Conservation (phyloP, 2,797 vertebrate species). For the Paguma larvata region DNA sequence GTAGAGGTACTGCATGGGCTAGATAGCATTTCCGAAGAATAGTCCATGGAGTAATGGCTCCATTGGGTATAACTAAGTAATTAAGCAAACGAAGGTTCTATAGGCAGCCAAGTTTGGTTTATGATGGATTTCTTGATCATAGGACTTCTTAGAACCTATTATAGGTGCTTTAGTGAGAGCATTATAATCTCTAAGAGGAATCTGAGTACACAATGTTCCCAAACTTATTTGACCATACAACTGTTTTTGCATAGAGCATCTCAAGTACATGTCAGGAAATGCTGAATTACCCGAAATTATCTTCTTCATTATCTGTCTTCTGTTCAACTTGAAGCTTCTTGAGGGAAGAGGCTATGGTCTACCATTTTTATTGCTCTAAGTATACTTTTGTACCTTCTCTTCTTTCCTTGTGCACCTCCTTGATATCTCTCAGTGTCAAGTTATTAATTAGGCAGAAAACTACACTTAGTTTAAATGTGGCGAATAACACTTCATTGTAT, state of each 20-base stretch:
- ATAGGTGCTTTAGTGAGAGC: not conserved
- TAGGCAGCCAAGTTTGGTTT: not conserved
- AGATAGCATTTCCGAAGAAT: not conserved
- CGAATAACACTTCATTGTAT: slow-evolving; percentile 23
- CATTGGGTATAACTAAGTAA: not conserved
- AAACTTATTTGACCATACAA: not conserved
- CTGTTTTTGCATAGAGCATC: not conserved
- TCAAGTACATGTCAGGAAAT: not conserved
- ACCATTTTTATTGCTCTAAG: not conserved
- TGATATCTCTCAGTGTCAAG: not conserved
- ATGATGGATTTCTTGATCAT: not conserved
- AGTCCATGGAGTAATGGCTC: not conserved
- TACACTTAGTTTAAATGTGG: not conserved
- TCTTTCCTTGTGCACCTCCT: not conserved
- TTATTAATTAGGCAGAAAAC: not conserved
- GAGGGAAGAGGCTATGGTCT: not conserved
- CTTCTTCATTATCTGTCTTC: not conserved
- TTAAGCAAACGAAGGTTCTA: not conserved
- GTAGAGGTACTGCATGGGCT: not conserved
- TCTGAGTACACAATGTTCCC: not conserved
- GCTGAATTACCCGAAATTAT: not conserved
- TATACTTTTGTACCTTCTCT: not conserved
- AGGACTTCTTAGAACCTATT: not conserved
- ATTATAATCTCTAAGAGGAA: not conserved
- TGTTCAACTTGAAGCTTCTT: not conserved